These are phyloP conservation scores for Orthosia gothica DNA, from an alignment of 2,888 invertebrate species.

Conservation along the genomic window DNA sequence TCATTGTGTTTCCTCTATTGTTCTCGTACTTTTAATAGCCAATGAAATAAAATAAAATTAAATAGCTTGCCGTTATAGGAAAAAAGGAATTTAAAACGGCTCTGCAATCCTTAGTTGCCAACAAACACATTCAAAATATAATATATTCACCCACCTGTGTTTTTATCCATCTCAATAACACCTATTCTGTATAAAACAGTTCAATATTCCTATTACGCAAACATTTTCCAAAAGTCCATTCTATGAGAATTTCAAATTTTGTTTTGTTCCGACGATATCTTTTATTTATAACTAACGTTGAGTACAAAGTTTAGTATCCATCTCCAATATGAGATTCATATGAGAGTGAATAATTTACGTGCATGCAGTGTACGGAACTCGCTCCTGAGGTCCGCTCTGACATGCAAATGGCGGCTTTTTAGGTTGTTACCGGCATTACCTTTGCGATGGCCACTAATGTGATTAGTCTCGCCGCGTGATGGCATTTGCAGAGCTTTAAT, in stretches of 20 bases:
- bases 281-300: conserved; percentile 60
- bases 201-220: conserved; percentile 54
- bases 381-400: conserved; percentile 69
- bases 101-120: neutral
- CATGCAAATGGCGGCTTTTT: conserved; percentile 83
- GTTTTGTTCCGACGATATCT: conserved; percentile 58
- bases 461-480: conserved; percentile 84
- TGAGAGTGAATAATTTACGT: conserved; percentile 74
- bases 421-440: conserved; percentile 82
- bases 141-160: conserved; percentile 22
- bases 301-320: conserved; percentile 59
- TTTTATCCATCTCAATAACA: conserved; percentile 10
- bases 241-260: conserved; percentile 57
- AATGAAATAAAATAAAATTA: conserved; percentile 27
- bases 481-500: conserved; percentile 83
- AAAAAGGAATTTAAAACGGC: neutral
- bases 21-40: conserved; percentile 52
- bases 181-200: conserved; percentile 19
- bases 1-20: conserved; percentile 54
- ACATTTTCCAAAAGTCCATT: conserved; percentile 52
- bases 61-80: neutral
- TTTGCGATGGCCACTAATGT: conserved; percentile 85
- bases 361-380: conserved; percentile 62
- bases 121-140: conserved; percentile 6
- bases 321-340: conserved; percentile 72